Evolutionary conservation across 2,888 invertebrate genomes (phyloP), one percentile per base, ranked within the genome.

Genomic region (Drosophila macrospina): DNA sequence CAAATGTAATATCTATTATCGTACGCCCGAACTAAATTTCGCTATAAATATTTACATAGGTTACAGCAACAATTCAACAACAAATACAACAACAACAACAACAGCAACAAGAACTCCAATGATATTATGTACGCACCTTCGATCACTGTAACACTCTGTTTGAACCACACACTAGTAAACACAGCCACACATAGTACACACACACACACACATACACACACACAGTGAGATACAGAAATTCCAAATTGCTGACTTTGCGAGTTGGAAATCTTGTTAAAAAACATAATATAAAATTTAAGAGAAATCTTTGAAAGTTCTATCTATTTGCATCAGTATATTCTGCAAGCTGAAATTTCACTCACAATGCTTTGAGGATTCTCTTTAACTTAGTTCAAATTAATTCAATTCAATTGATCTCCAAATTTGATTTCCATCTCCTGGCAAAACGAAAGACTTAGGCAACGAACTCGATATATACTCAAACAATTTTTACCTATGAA

Each of bases 91-190:
- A 69, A 63, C 42, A 54, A 54, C 51, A 37, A 61, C 71, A 51
- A 61, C 51, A 73, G 59, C 71, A 51, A 61, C 51, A 73, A 80
- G 67, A 79, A 77, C 79, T 75, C 68, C 62, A 57, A 71, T 57
- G 54, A 78, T 74, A 77, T 67, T 76, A 66, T 76, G 77, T 86
- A 65, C 69, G 89, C 89, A 89, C 89, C 75, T 71, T 74, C 42
- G 75, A 69, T 84, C 84, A 86, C 87, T 76, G 69, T 74, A 77
- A 79, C 79, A 80, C 88, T 71, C 61, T 87, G 82, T 83, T 87
- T 71, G 76, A 72, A 37, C 71, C 78, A 74, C 74, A 76, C 61
- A 74, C 72, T 50, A 52, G 45, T n/a, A 65, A 57, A 79, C 69
- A 62, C 68, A 67, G 48, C 56, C 47, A 59, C 41, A 68, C 24